These are phyloP conservation scores for Nephrotoma flavescens DNA, from an alignment of 2,888 invertebrate species.

Conservation along the genomic window DNA sequence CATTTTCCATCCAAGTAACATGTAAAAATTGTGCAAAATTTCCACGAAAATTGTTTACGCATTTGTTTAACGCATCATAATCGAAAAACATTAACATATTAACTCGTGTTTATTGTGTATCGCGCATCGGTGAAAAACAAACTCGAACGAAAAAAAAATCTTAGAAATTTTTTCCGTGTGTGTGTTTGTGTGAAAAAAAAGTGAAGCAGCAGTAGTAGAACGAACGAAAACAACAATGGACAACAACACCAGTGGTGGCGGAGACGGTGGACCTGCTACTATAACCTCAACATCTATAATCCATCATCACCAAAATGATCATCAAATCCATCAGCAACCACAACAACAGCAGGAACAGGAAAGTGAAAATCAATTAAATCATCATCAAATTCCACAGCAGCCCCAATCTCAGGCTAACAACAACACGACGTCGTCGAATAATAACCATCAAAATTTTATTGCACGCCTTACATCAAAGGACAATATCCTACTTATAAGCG, in stretches of 20 bases:
- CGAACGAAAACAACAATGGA: conserved; percentile 2
- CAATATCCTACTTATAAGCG: conserved; percentile 29
- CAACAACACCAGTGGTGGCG: conserved; percentile 1
- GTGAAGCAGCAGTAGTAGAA: conserved; percentile 2
- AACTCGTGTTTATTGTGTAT: background rate
- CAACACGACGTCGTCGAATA: background rate
- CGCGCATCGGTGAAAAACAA: background rate
- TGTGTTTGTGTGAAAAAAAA: background rate
- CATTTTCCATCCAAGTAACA: background rate
- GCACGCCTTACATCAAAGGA: conserved; percentile 18
- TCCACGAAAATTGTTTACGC: background rate
- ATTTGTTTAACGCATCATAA: background rate
- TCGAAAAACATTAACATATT: background rate
- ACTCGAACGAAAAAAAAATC: background rate
- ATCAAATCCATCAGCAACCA: conserved; percentile 3
- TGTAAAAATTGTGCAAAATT: background rate
- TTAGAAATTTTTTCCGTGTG: background rate
- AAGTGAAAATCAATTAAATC: conserved; percentile 1
- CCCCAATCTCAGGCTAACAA: background rate
- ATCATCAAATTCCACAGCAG: conserved; percentile 6
- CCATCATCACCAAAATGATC: conserved; percentile 4
- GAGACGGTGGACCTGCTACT: background rate
- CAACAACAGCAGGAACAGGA: conserved; percentile 6
- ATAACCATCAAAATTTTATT: background rate
- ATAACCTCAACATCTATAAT: conserved; percentile 1